Base-by-base conservation (phyloP, 2,888 invertebrate genomes). In the Lydus trimaculatus region DNA sequence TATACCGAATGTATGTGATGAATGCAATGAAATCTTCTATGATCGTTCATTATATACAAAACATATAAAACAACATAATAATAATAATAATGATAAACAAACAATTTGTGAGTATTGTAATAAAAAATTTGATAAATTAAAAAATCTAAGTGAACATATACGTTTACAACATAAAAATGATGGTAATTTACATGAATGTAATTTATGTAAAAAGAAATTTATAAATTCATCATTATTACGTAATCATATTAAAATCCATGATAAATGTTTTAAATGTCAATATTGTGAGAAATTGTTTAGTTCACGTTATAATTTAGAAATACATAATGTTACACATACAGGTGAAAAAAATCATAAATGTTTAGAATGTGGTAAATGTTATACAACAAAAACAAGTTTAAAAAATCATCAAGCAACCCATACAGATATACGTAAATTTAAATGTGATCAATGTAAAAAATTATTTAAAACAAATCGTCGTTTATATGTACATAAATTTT, bases 151-250 rank as follows among this genome's bases (percentile, higher is more conserved):
- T 23, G 81, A 81, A 72, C 81, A 81, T 67, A 73, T 80, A 23
- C 71, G 81, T 59, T 72, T 81, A 0, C 88, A 88, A 76, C 73
- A 88, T 31, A 88, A 88, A 60, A 86, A 86, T 33, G 88, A 88
- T 58, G 87, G 87, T 65, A 85, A 86, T 0, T 86, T 86, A 43
- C 87, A 86, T 60, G 86, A 87, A 31, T 88, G 88, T 72, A 85
- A 86, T 67, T 84, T 87, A 1, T 88, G 88, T 71, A 87, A 87
- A 0, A 87, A 87, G 76, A 85, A 87, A 0, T 88, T 87, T 70
- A 76, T 88, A 0, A 88, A 88, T 71, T 83, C 84, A 0, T 87
- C 87, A 74, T 76, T 88, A 0, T 74, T 88, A 8, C 86, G 86
- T 77, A 88, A 88, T 0, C 88, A 88, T 63, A 84, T 86, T 66